Conservation (phyloP, 2,888 invertebrate species). For the Macaria liturata region DNA sequence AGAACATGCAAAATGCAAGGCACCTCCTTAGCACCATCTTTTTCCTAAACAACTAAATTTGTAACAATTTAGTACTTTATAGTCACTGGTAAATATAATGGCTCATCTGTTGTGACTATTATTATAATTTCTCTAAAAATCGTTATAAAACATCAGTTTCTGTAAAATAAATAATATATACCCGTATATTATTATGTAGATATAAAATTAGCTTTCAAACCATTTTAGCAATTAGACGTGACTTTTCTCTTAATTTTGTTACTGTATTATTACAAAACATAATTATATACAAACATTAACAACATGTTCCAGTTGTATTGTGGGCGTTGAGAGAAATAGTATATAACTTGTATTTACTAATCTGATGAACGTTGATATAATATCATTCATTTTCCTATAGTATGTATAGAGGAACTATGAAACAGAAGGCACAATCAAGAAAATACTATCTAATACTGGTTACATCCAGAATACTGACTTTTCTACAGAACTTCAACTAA, state of each 20-base stretch:
- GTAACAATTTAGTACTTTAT: background rate
- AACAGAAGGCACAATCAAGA: slow-evolving; percentile 38
- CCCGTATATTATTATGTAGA: slow-evolving; percentile 4
- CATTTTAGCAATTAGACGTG: too few species aligned
- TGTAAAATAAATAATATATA: background rate
- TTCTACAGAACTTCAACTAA: slow-evolving; percentile 8
- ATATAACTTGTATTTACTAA: too few species aligned
- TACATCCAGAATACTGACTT: slow-evolving; percentile 47
- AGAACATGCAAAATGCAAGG: slow-evolving; percentile 48
- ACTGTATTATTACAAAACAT: too few species aligned
- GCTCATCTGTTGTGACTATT: slow-evolving; percentile 3
- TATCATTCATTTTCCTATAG: too few species aligned
- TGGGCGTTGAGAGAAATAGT: too few species aligned
- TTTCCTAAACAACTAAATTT: slow-evolving; percentile 19
- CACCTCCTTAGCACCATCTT: slow-evolving; percentile 58
- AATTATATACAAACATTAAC: too few species aligned
- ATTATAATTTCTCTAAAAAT: too few species aligned
- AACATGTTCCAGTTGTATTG: too few species aligned
- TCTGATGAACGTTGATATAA: too few species aligned
- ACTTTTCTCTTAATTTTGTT: too few species aligned
- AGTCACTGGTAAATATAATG: slow-evolving; percentile 3
- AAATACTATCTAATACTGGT: slow-evolving; percentile 32
- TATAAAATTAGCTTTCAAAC: too few species aligned
- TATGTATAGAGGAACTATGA: slow-evolving; percentile 42
- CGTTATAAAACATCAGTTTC: too few species aligned